These are phyloP conservation scores for Hyla sarda DNA, from an alignment of 2,113 vertebrate species.

Conservation along the genomic window DNA sequence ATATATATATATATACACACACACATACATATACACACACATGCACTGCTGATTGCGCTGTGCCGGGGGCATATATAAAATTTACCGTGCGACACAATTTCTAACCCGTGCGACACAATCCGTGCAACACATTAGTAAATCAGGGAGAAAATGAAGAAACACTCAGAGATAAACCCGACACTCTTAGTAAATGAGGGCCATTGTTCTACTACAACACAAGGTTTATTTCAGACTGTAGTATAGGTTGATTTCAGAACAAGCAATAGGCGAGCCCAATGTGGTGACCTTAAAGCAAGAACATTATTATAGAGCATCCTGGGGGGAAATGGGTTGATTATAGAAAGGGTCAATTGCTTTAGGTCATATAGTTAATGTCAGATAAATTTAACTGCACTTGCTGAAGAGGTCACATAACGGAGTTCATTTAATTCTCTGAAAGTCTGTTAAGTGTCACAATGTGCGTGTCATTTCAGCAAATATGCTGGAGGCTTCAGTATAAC, in stretches of 20 bases:
- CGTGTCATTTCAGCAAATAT: not conserved
- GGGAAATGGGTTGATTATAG: not conserved
- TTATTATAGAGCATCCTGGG: not conserved
- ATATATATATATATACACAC: too few relatives aligned
- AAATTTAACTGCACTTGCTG: not conserved
- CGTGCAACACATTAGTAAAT: too few relatives aligned
- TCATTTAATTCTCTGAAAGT: not conserved
- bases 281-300: constrained; percentile 31
- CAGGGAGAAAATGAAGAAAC: too few relatives aligned
- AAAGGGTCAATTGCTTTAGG: constrained; percentile 21
- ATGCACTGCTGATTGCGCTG: too few relatives aligned
- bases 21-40: too few relatives aligned
- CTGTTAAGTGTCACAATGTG: not conserved
- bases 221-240: not conserved
- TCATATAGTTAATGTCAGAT: constrained; percentile 35
- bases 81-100: too few relatives aligned
- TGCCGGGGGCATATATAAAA: too few relatives aligned
- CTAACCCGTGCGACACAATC: too few relatives aligned
- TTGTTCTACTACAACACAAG: not conserved
- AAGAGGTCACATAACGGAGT: constrained; percentile 1
- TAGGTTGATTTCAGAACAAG: not conserved
- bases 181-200: too few relatives aligned
- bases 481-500: not conserved
- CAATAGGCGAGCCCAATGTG: not conserved
- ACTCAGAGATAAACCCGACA: too few relatives aligned